Percentiles rank a stretch among this genome's conserved stretches.
Conservation (phyloP, 2,888 invertebrate species). For the Blastobasis adustella region DNA sequence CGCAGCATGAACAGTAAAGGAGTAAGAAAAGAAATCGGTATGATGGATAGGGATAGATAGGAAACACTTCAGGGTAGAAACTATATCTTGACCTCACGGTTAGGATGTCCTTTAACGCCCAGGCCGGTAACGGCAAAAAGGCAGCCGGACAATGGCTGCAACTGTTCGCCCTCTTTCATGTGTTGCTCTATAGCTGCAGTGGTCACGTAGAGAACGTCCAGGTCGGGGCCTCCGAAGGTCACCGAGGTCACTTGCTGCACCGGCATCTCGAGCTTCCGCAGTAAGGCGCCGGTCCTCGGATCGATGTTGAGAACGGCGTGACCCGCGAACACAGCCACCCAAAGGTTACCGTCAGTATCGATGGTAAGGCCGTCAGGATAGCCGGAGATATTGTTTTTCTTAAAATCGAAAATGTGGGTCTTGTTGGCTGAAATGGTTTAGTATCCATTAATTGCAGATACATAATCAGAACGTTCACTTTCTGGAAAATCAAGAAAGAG, state of each 20-base stretch:
- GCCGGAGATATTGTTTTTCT: constrained; percentile 43
- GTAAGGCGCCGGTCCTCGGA: constrained; percentile 39
- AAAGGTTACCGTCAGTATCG: constrained; percentile 83
- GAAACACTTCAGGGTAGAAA: too few relatives aligned
- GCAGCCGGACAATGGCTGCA: constrained; percentile 70
- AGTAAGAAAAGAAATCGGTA: too few relatives aligned
- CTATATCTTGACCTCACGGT: constrained; percentile 33
- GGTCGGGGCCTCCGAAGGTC: constrained; percentile 81
- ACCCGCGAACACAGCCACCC: constrained; percentile 82
- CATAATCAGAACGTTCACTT: too few relatives aligned
- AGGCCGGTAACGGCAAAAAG: constrained; percentile 78
- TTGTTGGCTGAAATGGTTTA: constrained; percentile 66
- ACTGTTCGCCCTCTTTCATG: constrained; percentile 41
- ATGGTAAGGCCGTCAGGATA: constrained; percentile 84
- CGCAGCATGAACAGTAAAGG: too few relatives aligned
- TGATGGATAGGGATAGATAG: too few relatives aligned
- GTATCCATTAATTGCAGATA: too few relatives aligned
- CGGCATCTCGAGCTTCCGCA: too few relatives aligned
- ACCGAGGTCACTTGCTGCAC: constrained; percentile 72
- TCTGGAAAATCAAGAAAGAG: too few relatives aligned
- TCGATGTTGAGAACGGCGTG: constrained; percentile 73
- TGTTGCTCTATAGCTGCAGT: constrained; percentile 50
- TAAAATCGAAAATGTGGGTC: constrained; percentile 76
- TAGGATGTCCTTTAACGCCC: constrained; percentile 71
- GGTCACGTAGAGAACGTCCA: constrained; percentile 80